Evolutionary conservation across 2,888 invertebrate genomes (phyloP).

Genomic region (Oligia fasciuncula): DNA sequence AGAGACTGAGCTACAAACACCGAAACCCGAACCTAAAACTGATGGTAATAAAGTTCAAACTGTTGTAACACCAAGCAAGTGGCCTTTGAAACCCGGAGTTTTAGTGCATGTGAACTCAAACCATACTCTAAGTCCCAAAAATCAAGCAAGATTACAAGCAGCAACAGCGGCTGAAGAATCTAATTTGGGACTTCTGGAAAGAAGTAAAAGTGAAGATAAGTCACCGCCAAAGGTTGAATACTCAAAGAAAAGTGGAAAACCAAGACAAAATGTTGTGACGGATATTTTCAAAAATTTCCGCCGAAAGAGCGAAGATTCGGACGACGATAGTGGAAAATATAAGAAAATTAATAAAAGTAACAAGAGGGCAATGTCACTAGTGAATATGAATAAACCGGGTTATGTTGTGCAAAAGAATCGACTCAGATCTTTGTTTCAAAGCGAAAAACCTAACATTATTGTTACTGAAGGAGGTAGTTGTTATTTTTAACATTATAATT

Average conservation of each 20-base stretch:
- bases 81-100: conserved; percentile 97
- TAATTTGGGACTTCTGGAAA: conserved; percentile 85
- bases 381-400: conserved; percentile 82
- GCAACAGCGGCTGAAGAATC: conserved; percentile 73
- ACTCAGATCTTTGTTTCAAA: conserved; percentile 86
- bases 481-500: conserved; percentile 35
- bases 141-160: conserved; percentile 81
- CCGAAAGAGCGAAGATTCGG: conserved; percentile 83
- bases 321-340: conserved; percentile 86
- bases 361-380: conserved; percentile 84
- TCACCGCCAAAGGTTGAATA: conserved; percentile 77
- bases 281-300: conserved; percentile 83
- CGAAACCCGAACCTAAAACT: conserved; percentile 74
- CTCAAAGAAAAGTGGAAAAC: conserved; percentile 83
- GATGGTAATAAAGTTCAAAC: conserved; percentile 78
- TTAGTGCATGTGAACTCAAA: conserved; percentile 96
- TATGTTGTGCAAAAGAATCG: conserved; percentile 82
- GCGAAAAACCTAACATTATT: conserved; percentile 86
- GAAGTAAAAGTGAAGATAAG: conserved; percentile 75
- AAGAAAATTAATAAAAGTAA: conserved; percentile 88
- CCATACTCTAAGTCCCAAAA: conserved; percentile 92
- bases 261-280: conserved; percentile 81
- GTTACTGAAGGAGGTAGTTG: conserved; percentile 89
- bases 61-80: conserved; percentile 91
- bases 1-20: conserved; percentile 72